These are phyloP conservation scores for Rhynchonema sp. DNA, from an alignment of 2,888 invertebrate genomes.

Conservation along the genomic window DNA sequence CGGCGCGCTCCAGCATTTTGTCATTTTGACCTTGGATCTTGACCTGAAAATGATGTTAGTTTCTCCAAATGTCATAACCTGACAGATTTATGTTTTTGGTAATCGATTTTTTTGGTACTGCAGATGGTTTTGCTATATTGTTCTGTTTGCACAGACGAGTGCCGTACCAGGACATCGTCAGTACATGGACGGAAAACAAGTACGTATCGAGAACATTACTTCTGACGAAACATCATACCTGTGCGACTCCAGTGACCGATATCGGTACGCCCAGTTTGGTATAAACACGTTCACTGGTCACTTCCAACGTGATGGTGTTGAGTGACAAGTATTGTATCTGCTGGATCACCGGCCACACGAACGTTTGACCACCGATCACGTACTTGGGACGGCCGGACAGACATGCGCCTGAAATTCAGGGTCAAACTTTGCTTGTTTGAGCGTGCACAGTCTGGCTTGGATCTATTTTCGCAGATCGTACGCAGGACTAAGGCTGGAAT, in stretches of 20 bases:
- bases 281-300: constrained; percentile 83
- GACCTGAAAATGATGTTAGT: background rate
- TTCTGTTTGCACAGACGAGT: too few species aligned
- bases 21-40: background rate
- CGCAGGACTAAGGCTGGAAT: too few species aligned
- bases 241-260: constrained; percentile 88
- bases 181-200: too few species aligned
- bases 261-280: constrained; percentile 90
- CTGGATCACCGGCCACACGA: constrained; percentile 76
- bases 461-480: too few species aligned
- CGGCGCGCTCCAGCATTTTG: background rate
- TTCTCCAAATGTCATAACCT: background rate
- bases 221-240: constrained; percentile 41
- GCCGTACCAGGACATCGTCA: too few species aligned
- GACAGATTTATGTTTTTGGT: too few species aligned
- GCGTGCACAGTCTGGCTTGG: background rate
- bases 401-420: constrained; percentile 56
- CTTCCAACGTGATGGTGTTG: constrained; percentile 89
- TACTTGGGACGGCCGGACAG: constrained; percentile 63
- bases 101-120: too few species aligned
- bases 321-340: constrained; percentile 52
- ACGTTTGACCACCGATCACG: constrained; percentile 84
- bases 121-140: too few species aligned
- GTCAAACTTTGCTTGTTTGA: background rate
- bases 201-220: too few species aligned